Evolutionary conservation across 1,140 invertebrate genomes (phyloP).

Genomic region (Amyelois transitella): DNA sequence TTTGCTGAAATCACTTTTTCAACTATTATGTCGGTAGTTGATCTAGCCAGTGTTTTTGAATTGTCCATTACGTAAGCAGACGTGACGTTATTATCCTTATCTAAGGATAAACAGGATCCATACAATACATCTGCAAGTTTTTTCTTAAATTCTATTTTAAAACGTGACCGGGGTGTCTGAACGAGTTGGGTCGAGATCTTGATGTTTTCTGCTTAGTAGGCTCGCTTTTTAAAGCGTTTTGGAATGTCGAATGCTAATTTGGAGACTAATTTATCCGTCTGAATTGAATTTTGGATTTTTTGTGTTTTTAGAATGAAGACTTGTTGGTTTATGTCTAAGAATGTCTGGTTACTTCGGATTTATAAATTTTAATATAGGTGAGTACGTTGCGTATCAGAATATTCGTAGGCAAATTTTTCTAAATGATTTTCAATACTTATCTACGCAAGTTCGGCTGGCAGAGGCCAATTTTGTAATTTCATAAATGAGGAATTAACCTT

Average conservation of each 20-base stretch:
- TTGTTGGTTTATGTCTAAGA: no score
- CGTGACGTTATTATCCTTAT: slow-evolving; percentile 4
- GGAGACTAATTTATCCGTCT: not conserved
- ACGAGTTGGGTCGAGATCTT: not conserved
- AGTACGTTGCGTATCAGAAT: no score
- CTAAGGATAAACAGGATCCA: slow-evolving; percentile 2
- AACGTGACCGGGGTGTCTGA: slow-evolving; percentile 1
- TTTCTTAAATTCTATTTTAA: slow-evolving; percentile 10
- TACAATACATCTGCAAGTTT: slow-evolving; percentile 1
- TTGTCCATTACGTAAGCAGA: slow-evolving; percentile 5
- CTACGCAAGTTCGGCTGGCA: no score
- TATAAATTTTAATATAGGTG: no score
- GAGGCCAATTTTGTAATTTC: no score
- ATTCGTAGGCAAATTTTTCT: no score
- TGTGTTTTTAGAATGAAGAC: no score
- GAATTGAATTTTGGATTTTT: not conserved
- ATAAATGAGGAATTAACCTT: no score
- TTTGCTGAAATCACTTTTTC: no score
- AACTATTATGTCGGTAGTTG: no score
- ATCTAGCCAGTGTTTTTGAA: not conserved
- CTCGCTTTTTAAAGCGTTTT: not conserved
- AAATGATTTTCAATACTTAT: no score
- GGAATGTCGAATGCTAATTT: not conserved
- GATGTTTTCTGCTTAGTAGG: not conserved
- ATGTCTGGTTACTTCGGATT: no score